phyloP scores from a whole-genome alignment of 2,113 vertebrate species.

The Fulmarus glacialis region DNA sequence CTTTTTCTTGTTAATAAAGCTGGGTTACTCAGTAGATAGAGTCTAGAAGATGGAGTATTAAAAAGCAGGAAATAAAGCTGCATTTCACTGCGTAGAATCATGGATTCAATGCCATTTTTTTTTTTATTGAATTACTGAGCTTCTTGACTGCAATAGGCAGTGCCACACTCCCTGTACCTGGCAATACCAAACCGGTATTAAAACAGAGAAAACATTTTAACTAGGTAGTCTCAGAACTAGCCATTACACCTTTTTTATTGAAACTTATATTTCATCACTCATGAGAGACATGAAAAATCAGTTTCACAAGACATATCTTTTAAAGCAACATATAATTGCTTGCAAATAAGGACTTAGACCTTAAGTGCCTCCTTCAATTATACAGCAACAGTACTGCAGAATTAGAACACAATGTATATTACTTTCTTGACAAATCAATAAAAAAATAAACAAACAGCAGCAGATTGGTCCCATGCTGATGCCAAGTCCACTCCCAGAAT shows the following conservation, averaged over 20 bases:
- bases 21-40: background rate
- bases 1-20: background rate
- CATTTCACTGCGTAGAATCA: background rate
- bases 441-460: slow-evolving; percentile 37
- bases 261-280: background rate
- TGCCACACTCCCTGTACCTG: background rate
- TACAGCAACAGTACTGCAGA: background rate
- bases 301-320: background rate
- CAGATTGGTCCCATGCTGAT: slow-evolving; percentile 17
- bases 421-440: slow-evolving; percentile 54
- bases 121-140: background rate
- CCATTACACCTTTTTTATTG: background rate
- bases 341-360: background rate
- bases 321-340: slow-evolving; percentile 24
- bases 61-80: background rate
- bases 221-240: background rate
- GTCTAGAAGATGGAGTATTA: background rate
- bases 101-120: background rate
- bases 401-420: background rate
- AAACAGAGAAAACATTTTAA: background rate
- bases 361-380: slow-evolving; percentile 4
- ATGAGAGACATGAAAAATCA: background rate
- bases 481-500: slow-evolving; percentile 44
- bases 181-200: background rate
- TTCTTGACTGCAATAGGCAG: background rate